Evolutionary conservation across 2,113 vertebrate genomes (phyloP), one percentile per base, ranked within the genome.

Genomic region (Lonchura striata): DNA sequence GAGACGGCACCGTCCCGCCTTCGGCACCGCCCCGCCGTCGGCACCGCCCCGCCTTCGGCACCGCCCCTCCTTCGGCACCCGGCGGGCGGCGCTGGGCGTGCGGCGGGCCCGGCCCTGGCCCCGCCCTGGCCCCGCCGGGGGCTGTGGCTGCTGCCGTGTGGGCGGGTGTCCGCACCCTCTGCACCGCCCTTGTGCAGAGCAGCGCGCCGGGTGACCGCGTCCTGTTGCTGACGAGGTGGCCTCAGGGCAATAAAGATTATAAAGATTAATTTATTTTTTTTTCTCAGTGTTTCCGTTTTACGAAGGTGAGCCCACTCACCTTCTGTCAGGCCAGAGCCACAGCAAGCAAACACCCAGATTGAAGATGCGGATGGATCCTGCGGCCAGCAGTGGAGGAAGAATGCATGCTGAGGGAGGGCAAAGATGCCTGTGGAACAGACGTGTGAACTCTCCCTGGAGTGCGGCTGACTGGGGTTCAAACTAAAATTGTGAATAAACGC

Each of bases 181-280:
- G 59, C 63, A 2, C 46, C 8, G 64, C n/a, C 11, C 12, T 3
- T 4, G 30, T 12, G 6, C 11, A 1, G 23, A 11, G 35, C 28
- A 1, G 21, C 9, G 11, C 10, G 0, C 9, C 0, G 7, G 0
- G 31, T 3, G 1, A 1, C 4, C 4, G 21, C 3, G 31, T 27
- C 3, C 3, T 30, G 8, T 27, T 10, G 21, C 16, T 16, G 63
- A 11, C 17, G 3, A 13, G 3, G 18, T 20, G n/a, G 7, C 37
- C 7, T 52, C 15, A 1, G 53, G 31, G 8, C 21, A 20, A 4
- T 60, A 15, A 37, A 56, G 35, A 70, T 61, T 44, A 18, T 41
- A 33, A 49, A 15, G 23, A 28, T 28, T 47, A 11, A 9, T 8
- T 28, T 27, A 18, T 35, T n/a, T 25, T 8, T 4, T 39, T 22